Evolutionary conservation across 2,888 invertebrate genomes (phyloP).

Genomic region (Rhogogaster chlorosoma): DNA sequence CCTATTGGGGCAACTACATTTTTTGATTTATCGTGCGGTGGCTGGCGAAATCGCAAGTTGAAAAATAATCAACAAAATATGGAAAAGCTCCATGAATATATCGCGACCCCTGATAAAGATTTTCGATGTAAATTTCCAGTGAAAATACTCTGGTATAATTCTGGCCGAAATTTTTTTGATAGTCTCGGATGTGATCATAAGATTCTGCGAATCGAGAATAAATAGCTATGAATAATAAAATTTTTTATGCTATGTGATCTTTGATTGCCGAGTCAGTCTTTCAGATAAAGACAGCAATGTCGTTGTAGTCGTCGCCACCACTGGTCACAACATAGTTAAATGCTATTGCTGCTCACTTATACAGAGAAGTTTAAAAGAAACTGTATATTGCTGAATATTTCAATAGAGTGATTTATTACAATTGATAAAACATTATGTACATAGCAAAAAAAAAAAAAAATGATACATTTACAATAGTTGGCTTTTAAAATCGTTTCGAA

Average conservation of each 20-base stretch:
- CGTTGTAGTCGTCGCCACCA: too few relatives aligned
- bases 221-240: neutral
- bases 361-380: neutral
- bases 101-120: neutral
- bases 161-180: neutral
- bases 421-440: constrained; percentile 40
- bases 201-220: neutral
- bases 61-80: neutral
- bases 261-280: neutral
- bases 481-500: neutral
- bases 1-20: neutral
- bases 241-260: neutral
- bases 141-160: neutral
- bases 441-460: neutral
- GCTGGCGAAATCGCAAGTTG: neutral
- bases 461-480: constrained; percentile 1
- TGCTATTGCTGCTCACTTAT: too few relatives aligned
- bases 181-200: neutral
- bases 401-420: neutral
- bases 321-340: too few relatives aligned
- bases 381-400: neutral
- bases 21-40: neutral
- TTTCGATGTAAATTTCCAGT: neutral
- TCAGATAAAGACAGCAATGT: neutral
- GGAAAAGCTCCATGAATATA: neutral